Evolutionary conservation across 2,113 vertebrate species (phyloP).

Genomic region (Cephalopholis sonnerati): DNA sequence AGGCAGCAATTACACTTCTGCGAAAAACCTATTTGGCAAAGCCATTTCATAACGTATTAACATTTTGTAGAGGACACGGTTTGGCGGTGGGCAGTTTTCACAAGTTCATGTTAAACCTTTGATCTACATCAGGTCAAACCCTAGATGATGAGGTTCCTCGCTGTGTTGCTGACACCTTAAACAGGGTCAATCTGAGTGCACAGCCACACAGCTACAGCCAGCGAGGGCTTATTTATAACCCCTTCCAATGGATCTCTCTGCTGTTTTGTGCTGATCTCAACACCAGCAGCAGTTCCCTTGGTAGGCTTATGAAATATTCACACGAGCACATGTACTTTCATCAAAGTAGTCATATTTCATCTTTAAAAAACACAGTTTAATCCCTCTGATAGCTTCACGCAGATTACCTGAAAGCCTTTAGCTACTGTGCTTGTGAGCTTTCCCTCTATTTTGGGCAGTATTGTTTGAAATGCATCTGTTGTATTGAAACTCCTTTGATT

Average conservation of each 20-base stretch:
- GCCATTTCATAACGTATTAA: background rate
- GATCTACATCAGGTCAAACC: slow-evolving; percentile 2
- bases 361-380: slow-evolving; percentile 32
- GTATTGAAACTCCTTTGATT: background rate
- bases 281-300: background rate
- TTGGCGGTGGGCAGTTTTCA: background rate
- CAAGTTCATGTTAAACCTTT: background rate
- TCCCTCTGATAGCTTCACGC: background rate
- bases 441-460: background rate
- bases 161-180: slow-evolving; percentile 37
- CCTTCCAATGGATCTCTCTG: background rate
- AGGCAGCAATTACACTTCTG: background rate
- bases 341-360: slow-evolving; percentile 23
- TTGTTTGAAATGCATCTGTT: background rate
- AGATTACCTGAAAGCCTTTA: slow-evolving; percentile 25
- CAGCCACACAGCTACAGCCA: background rate
- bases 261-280: slow-evolving; percentile 44
- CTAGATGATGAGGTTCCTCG: background rate
- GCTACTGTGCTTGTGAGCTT: background rate
- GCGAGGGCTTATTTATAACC: slow-evolving; percentile 46
- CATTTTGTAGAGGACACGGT: background rate
- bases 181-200: slow-evolving; percentile 16
- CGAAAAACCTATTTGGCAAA: background rate
- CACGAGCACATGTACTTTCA: slow-evolving; percentile 7
- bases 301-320: slow-evolving; percentile 33